Evolutionary conservation across 2,888 invertebrate species (phyloP).

Genomic region (Hesperia comma): DNA sequence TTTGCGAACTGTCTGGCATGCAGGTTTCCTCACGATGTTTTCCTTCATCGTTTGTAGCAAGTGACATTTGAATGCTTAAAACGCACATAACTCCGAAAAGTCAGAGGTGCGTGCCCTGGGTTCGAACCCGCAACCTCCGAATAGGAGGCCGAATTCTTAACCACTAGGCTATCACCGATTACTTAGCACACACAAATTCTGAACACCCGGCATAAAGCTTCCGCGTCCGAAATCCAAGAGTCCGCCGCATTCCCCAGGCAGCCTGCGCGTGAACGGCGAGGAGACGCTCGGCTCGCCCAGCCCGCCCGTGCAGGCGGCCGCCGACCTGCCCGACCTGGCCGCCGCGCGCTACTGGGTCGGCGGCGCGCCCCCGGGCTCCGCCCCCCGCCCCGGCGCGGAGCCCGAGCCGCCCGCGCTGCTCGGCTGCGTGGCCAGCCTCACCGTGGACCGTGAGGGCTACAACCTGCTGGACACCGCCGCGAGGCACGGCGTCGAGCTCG

Average conservation of each 20-base stretch:
- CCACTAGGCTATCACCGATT: no score
- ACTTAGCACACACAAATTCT: no score
- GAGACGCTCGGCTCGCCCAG: slow-evolving; percentile 87
- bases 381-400: slow-evolving; percentile 83
- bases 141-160: no score
- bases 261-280: slow-evolving; percentile 88
- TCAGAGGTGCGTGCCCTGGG: no score
- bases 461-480: slow-evolving; percentile 88
- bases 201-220: not conserved
- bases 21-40: no score
- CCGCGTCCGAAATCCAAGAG: slow-evolving; percentile 23
- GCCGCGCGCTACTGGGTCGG: slow-evolving; percentile 91
- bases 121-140: no score
- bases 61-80: no score
- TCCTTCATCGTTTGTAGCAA: no score
- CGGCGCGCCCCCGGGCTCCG: slow-evolving; percentile 89
- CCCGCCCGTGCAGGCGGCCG: slow-evolving; percentile 83
- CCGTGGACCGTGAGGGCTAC: slow-evolving; percentile 88
- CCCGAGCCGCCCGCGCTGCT: slow-evolving; percentile 82
- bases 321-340: slow-evolving; percentile 87
- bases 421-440: slow-evolving; percentile 92
- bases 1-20: no score
- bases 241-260: slow-evolving; percentile 63
- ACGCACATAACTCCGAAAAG: no score
- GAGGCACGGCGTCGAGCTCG: slow-evolving; percentile 88